Percentiles rank a stretch among this genome's conserved stretches.
These are phyloP conservation scores for Anguilla obscura DNA, from an alignment of 2,797 vertebrate species.

Conservation along the genomic window DNA sequence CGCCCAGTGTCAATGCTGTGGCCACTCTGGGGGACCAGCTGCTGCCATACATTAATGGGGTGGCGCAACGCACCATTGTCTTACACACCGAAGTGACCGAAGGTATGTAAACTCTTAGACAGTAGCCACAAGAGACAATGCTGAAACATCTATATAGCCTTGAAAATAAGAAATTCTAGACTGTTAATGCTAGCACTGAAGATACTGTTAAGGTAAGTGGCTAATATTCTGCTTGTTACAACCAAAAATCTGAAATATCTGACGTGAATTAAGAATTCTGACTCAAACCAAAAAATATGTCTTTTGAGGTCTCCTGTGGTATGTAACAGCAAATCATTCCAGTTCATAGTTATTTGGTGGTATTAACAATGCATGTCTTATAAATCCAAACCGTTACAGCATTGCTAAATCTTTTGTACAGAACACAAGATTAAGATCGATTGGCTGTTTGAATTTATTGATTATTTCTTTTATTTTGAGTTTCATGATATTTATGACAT, in stretches of 20 bases:
- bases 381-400: background rate
- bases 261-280: background rate
- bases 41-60: constrained; percentile 81
- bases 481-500: background rate
- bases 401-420: background rate
- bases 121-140: constrained; percentile 8
- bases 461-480: background rate
- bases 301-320: background rate
- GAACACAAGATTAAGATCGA: background rate
- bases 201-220: background rate
- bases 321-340: background rate
- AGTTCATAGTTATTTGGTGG: background rate
- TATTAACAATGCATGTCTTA: background rate
- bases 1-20: constrained; percentile 79
- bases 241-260: background rate
- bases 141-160: background rate
- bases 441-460: background rate
- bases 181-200: background rate
- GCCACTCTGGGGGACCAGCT: constrained; percentile 77
- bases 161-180: background rate
- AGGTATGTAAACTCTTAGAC: constrained; percentile 85
- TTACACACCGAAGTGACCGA: constrained; percentile 84
- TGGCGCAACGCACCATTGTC: constrained; percentile 85
- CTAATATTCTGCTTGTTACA: background rate
- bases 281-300: background rate